These are phyloP conservation scores for Pardosa pseudoannulata DNA, from an alignment of 2,888 invertebrate species.

Conservation along the genomic window DNA sequence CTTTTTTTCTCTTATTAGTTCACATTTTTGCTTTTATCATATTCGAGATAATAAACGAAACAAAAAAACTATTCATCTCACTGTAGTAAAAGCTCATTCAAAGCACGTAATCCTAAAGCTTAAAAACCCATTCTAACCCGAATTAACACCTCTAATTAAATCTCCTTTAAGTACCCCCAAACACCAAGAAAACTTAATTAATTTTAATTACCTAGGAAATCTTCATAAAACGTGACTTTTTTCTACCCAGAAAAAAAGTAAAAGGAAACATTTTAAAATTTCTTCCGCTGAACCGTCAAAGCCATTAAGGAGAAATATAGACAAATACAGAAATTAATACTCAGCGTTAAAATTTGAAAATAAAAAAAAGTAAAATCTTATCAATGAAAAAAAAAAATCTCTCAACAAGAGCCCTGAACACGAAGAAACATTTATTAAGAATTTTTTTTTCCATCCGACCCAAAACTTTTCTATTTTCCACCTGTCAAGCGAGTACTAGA, in stretches of 20 bases:
- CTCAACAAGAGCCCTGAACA: neutral
- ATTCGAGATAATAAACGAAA: too few relatives aligned
- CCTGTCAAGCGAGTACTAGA: constrained; percentile 37
- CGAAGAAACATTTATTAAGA: neutral
- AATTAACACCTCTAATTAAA: constrained; percentile 1
- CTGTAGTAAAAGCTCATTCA: too few relatives aligned
- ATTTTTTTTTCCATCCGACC: neutral
- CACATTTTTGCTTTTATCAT: too few relatives aligned
- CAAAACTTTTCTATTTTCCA: constrained; percentile 42
- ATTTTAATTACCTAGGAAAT: neutral
- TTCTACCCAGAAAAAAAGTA: too few relatives aligned
- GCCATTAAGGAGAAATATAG: too few relatives aligned
- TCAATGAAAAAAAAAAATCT: neutral
- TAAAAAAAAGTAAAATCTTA: too few relatives aligned
- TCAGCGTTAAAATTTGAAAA: too few relatives aligned
- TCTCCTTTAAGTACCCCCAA: neutral
- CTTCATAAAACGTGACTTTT: neutral
- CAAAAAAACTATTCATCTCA: too few relatives aligned
- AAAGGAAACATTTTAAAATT: too few relatives aligned
- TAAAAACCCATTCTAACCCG: neutral
- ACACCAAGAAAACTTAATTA: neutral
- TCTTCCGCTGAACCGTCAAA: too few relatives aligned
- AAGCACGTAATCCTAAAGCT: neutral
- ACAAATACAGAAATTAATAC: too few relatives aligned
- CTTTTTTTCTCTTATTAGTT: too few relatives aligned